Conservation (phyloP, 2,888 invertebrate species). For the Crocallis elinguaria region DNA sequence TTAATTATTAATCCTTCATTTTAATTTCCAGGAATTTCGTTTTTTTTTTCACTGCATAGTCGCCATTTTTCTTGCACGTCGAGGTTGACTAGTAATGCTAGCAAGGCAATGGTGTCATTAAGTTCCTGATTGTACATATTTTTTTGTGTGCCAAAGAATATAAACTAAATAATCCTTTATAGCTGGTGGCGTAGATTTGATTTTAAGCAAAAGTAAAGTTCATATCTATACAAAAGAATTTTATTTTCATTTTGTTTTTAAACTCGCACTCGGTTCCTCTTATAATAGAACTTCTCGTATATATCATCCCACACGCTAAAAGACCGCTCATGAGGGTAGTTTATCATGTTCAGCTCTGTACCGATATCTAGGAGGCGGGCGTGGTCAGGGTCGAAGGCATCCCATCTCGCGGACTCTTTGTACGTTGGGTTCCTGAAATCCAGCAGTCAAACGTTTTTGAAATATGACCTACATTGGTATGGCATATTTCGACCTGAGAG, state of each 20-base stretch:
- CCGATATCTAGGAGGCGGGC: conserved; percentile 62
- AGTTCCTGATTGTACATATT: no score
- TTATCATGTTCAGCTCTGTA: conserved; percentile 56
- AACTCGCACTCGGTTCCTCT: conserved; percentile 40
- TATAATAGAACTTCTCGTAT: conserved; percentile 70
- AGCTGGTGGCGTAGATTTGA: no score
- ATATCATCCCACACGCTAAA: conserved; percentile 65
- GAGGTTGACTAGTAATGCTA: no score
- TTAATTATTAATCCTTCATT: no score
- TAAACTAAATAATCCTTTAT: no score
- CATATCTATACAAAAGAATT: background rate
- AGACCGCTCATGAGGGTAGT: conserved; percentile 51
- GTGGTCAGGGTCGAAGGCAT: conserved; percentile 45
- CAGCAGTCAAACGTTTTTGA: background rate
- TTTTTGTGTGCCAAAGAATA: no score
- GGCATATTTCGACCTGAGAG: no score
- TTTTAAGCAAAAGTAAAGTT: background rate
- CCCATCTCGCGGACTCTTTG: conserved; percentile 50
- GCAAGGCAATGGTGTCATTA: no score
- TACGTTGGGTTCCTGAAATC: conserved; percentile 29
- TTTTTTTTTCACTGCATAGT: no score
- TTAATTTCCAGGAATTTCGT: no score
- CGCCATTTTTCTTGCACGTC: no score
- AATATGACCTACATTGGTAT: no score
- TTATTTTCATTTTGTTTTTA: background rate